Evolutionary conservation across 1,140 invertebrate genomes (phyloP).

Genomic region (Brachionus koreanus): DNA sequence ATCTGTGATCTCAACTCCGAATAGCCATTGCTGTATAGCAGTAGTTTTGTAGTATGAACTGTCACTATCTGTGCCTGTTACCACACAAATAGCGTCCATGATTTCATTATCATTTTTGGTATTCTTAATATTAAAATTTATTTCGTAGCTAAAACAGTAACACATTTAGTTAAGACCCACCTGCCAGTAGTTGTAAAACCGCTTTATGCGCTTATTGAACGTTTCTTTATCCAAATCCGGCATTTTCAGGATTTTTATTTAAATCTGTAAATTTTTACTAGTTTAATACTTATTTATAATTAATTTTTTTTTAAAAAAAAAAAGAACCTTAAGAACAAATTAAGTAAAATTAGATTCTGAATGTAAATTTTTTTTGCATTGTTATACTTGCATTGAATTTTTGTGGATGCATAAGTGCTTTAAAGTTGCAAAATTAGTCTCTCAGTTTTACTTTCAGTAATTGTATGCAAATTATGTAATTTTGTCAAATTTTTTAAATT

Average conservation of each 20-base stretch:
- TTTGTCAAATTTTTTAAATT: not conserved
- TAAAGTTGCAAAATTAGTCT: not conserved
- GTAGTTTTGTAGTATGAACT: conserved; percentile 41
- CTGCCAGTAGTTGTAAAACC: conserved; percentile 36
- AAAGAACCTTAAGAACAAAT: not conserved
- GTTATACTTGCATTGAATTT: not conserved
- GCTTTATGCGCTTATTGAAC: conserved; percentile 34
- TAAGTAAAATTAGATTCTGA: not conserved
- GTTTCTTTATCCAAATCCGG: conserved; percentile 40
- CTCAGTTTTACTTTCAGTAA: not conserved
- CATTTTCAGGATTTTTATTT: not conserved
- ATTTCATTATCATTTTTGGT: conserved; percentile 25
- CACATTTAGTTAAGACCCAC: not conserved
- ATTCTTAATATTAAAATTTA: not conserved
- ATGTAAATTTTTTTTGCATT: not conserved
- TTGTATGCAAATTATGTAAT: conserved; percentile 15
- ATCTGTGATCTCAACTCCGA: conserved; percentile 37
- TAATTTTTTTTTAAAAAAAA: not conserved
- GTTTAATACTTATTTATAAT: not conserved
- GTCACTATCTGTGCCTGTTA: conserved; percentile 36
- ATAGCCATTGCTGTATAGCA: conserved; percentile 41
- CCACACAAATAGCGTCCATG: conserved; percentile 32
- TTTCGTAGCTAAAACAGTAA: not conserved
- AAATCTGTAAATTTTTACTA: not conserved
- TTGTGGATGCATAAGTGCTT: not conserved